These are phyloP conservation scores for Hemitrygon akajei DNA, from an alignment of 2,797 vertebrate species.

Conservation along the genomic window DNA sequence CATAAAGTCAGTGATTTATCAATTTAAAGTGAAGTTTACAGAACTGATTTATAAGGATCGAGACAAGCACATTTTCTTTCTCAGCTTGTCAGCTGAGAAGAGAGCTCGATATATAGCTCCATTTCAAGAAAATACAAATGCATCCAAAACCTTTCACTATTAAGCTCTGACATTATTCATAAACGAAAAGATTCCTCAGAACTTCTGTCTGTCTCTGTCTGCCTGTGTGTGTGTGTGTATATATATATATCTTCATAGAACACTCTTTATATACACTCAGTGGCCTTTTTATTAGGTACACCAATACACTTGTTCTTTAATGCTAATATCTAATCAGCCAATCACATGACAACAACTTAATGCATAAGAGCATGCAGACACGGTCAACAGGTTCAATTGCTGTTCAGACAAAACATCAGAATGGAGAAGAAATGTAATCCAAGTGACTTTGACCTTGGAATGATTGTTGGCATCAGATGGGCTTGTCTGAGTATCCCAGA, in stretches of 20 bases:
- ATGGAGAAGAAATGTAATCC: too few relatives aligned
- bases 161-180: neutral
- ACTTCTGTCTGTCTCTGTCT: neutral
- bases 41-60: slow-evolving; percentile 20
- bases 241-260: neutral
- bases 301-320: too few relatives aligned
- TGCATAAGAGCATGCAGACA: too few relatives aligned
- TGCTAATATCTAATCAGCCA: too few relatives aligned
- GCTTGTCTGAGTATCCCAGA: too few relatives aligned
- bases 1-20: slow-evolving; percentile 26
- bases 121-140: neutral
- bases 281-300: too few relatives aligned
- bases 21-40: slow-evolving; percentile 5
- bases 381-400: too few relatives aligned
- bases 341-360: too few relatives aligned
- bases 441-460: too few relatives aligned
- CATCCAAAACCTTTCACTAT: neutral
- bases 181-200: neutral
- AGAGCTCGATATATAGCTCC: slow-evolving; percentile 1
- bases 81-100: neutral
- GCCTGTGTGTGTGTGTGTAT: too few relatives aligned
- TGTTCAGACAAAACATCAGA: too few relatives aligned
- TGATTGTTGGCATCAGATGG: too few relatives aligned
- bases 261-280: neutral
- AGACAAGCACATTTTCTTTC: neutral